Evolutionary conservation across 2,113 vertebrate species (phyloP), one percentile per base, ranked within the genome.

Genomic region (Actinemys pallida): DNA sequence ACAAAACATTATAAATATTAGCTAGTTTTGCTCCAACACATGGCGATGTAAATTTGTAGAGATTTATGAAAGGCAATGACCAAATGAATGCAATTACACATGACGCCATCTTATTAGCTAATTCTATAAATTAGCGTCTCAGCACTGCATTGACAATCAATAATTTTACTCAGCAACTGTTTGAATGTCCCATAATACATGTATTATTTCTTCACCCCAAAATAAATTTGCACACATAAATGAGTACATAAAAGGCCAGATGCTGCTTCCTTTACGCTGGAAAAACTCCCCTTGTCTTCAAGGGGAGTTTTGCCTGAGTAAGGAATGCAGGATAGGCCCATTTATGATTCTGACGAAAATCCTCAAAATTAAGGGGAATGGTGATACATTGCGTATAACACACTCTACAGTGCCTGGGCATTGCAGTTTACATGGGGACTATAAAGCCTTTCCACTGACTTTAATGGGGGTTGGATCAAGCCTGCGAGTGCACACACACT

Each of bases 1-100:
- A 93, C 42, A 81, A 96, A 96, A 93, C 92, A 91, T 95, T 96
- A 86, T 95, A 98, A 98, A 96, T 97, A 92, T 98, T 97, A 97
- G 76, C 94, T 96, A 87, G 84, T 88, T 84, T 96, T 79, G 90
- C 86, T 96, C 81, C 95, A 90, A 93, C 47, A 90, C 92, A 92
- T 83, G 93, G 87, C 86, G 90, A 90, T 87, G 94, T 95, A 98
- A 97, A 98, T 96, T 95, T 96, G 93, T 83, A 83, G 95, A 96
- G 96, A 86, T 96, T 97, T 96, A 88, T 87, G 90, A 94, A 85
- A 93, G 93, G 95, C 90, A 93, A 84, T 90, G 94, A 95, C 95
- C 97, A 97, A 96, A 93, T 57, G 56, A 97, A 95, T 79, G 86
- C 97, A 96, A 91, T 96, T 98, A 95, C 88, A 93, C 85, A 93